Evolutionary conservation across 2,797 vertebrate genomes (phyloP), one percentile per base, ranked within the genome.

Genomic region (Pipistrellus pygmaeus): DNA sequence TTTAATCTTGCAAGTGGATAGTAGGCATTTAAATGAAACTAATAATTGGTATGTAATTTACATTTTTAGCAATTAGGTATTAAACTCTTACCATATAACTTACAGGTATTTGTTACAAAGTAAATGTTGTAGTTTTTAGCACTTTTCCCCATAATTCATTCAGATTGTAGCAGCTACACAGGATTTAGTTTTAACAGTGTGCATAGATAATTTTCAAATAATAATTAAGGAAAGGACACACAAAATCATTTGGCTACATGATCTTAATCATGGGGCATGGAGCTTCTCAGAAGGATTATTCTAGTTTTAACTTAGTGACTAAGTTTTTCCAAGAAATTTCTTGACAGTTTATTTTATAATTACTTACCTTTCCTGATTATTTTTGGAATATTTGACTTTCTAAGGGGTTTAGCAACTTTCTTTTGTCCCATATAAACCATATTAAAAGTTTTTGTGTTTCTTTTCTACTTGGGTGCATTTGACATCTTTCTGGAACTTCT

Each of bases 21-120:
- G 76, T 92, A 30, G 23, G 57, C 91, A 92, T 93, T 97, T 95
- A 94, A 97, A 90, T 95, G n/a, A 86, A 96, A 78, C 32, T 85
- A 53, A 25, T 91, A 91, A 81, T 97, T 95, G 76, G 27, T 83
- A 30, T 90, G 32, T 57, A 69, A 88, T 97, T 96, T 88, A 90
- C 55, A 88, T 96, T 96, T 90, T 75, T 91, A 81, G 62, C 21
- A 11, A 35, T 93, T 57, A 91, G 80, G 2, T 95, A 57, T 87
- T 21, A 93, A 84, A 89, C 72, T 84, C 46, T 90, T 91, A 94
- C 51, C 96, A 62, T 15, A 57, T 53, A 3, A 44, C 92, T 97
- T 78, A 13, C 93, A 25, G 80, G 55, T 92, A 90, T 95, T 90
- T 4, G 0, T 46, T 91, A 48, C 88, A 93, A 96, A 95, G 41